Conservation (phyloP, 2,888 invertebrate species). For the Apoda limacodes region DNA sequence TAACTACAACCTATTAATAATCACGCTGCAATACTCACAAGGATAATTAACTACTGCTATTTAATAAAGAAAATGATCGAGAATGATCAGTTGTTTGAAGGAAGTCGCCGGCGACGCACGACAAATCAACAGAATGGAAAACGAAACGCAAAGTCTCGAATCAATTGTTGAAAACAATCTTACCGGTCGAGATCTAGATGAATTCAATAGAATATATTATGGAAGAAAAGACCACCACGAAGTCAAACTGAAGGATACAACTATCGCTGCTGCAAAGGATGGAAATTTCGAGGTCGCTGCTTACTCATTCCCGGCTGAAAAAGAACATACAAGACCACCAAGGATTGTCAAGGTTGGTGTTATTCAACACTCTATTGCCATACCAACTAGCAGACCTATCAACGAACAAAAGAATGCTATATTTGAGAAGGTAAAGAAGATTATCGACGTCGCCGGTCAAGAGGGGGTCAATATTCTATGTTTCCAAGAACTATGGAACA, state of each 20-base stretch:
- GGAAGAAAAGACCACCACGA: slow-evolving; percentile 49
- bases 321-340: slow-evolving; percentile 71
- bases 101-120: slow-evolving; percentile 21
- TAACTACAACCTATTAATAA: slow-evolving; percentile 25
- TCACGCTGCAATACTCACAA: slow-evolving; percentile 15
- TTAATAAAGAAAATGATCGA: slow-evolving; percentile 31
- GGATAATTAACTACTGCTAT: slow-evolving; percentile 26
- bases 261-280: slow-evolving; percentile 65
- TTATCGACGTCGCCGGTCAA: slow-evolving; percentile 84
- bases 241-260: slow-evolving; percentile 52
- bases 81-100: slow-evolving; percentile 28
- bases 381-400: slow-evolving; percentile 82
- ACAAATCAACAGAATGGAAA: slow-evolving; percentile 37
- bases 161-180: slow-evolving; percentile 53
- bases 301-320: slow-evolving; percentile 56
- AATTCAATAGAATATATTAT: slow-evolving; percentile 59
- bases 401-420: slow-evolving; percentile 84
- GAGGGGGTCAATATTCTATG: slow-evolving; percentile 92
- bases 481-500: slow-evolving; percentile 98
- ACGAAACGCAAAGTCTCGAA: slow-evolving; percentile 56
- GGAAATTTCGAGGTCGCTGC: slow-evolving; percentile 66
- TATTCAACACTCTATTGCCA: slow-evolving; percentile 88
- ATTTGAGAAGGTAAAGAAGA: slow-evolving; percentile 79
- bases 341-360: slow-evolving; percentile 86
- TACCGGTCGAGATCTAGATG: slow-evolving; percentile 49